phyloP scores from a whole-genome alignment of 2,797 vertebrate genomes.

The Chaunax sp. region DNA sequence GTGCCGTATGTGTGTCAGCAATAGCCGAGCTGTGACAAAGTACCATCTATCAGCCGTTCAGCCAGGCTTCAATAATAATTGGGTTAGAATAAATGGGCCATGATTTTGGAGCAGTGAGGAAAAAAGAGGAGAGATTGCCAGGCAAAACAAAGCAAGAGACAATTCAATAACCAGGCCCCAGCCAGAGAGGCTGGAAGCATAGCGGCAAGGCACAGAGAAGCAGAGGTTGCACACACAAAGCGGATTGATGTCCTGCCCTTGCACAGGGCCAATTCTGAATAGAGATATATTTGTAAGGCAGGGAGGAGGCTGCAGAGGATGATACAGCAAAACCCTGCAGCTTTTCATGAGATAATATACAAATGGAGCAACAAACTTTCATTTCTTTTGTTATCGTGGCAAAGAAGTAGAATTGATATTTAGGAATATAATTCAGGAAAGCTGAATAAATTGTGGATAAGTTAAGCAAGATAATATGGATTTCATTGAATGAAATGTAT shows the following conservation, averaged over 20 bases:
- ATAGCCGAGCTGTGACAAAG: conserved; percentile 64
- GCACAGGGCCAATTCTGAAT: conserved; percentile 64
- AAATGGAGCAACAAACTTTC: conserved; percentile 8
- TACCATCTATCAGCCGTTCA: conserved; percentile 79
- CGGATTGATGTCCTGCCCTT: conserved; percentile 67
- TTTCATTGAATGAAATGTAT: background rate
- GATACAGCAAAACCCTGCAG: conserved; percentile 62
- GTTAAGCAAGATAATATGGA: background rate
- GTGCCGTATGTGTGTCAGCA: conserved; percentile 67
- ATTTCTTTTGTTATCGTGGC: conserved; percentile 17
- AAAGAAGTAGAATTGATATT: conserved; percentile 14
- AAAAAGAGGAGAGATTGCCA: conserved; percentile 44
- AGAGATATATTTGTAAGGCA: conserved; percentile 70
- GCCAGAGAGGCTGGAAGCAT: conserved; percentile 59
- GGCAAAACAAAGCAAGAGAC: conserved; percentile 69
- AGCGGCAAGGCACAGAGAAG: conserved; percentile 42
- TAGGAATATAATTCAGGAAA: background rate
- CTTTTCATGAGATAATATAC: conserved; percentile 40
- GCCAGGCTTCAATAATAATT: conserved; percentile 83
- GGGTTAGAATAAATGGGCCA: conserved; percentile 83
- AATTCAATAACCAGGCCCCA: conserved; percentile 71
- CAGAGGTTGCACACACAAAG: conserved; percentile 68
- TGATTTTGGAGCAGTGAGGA: conserved; percentile 71
- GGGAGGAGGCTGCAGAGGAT: conserved; percentile 51
- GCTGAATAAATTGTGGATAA: conserved; percentile 4